Conservation (phyloP, 2,797 vertebrate species). For the Sebastes kiyomatsui region DNA sequence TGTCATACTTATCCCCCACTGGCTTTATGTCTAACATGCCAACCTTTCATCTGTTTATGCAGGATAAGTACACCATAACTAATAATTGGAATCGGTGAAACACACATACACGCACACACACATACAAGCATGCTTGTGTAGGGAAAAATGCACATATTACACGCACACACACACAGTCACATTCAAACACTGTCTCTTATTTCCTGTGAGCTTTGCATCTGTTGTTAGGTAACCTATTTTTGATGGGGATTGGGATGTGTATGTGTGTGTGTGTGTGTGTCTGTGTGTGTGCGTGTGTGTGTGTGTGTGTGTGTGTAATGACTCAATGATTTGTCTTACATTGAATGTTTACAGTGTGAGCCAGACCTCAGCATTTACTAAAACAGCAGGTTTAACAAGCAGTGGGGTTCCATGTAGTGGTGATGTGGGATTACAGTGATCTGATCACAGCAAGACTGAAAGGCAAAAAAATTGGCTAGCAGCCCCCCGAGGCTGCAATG, state of each 20-base stretch:
- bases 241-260: slow-evolving; percentile 11
- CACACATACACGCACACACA: background rate
- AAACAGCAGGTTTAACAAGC: slow-evolving; percentile 17
- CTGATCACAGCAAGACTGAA: background rate
- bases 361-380: background rate
- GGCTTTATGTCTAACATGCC: slow-evolving; percentile 29
- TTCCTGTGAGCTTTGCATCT: slow-evolving; percentile 33
- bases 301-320: slow-evolving; percentile 17
- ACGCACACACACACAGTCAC: background rate
- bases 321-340: slow-evolving; percentile 3
- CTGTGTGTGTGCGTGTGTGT: slow-evolving; percentile 14
- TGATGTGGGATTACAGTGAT: slow-evolving; percentile 24
- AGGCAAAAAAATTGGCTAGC: background rate
- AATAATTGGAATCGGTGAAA: slow-evolving; percentile 19
- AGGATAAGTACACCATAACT: slow-evolving; percentile 43
- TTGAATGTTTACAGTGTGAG: background rate
- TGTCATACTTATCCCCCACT: background rate
- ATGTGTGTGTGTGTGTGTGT: background rate
- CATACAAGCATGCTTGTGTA: too few relatives aligned
- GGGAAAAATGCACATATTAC: background rate
- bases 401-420: slow-evolving; percentile 3
- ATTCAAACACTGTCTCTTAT: background rate
- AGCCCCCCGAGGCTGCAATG: background rate
- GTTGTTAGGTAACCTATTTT: slow-evolving; percentile 34
- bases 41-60: slow-evolving; percentile 39